Evolutionary conservation across 1,140 invertebrate species (phyloP), one percentile per base, ranked within the genome.

Genomic region (Rhagoletis zephyria): DNA sequence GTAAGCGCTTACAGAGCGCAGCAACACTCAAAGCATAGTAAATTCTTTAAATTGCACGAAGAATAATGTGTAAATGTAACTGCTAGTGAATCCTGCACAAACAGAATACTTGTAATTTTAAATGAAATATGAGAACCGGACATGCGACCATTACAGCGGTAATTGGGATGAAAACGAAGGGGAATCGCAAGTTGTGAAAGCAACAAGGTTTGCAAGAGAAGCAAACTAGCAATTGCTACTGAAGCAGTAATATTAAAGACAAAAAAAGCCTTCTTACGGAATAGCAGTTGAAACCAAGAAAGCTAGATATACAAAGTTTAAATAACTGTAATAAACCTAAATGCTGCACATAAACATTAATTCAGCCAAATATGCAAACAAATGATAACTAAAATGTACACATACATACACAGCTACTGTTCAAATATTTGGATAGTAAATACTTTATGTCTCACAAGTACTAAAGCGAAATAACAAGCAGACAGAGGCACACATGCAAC

Each of bases 61-160:
- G 67, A 74, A 12, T 74, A 81, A 81, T 81, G 48, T 81, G 51
- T 30, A 19, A 81, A 56, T 30, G 74, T 51, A 81, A 81, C 12
- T 56, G 48, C 48, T n/a, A 81, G 48, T 30, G 74, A 81, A 56
- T 56, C 45, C 42, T 74, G 48, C 74, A 19, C 74, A n/a, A 81
- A n/a, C 48, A 19, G 42, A 74, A 16, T 56, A 81, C 19, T 81
- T 1, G 48, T 19, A 81, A 81, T 81, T 81, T 81, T 5, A 56
- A 81, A 81, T 81, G 74, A 81, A 19, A 81, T 19, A 81, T 56
- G 48, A 3, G 14, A 56, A 4, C 2, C 16, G 74, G 74, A 81
- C 74, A 81, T 81, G 74, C 74, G 9, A 81, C 45, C 42, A 81
- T 51, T 19, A 30, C 45, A 56, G 10, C 16, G 9, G 48, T 4